Evolutionary conservation across 2,888 invertebrate genomes (phyloP).

Genomic region (Limnephilus marmoratus): DNA sequence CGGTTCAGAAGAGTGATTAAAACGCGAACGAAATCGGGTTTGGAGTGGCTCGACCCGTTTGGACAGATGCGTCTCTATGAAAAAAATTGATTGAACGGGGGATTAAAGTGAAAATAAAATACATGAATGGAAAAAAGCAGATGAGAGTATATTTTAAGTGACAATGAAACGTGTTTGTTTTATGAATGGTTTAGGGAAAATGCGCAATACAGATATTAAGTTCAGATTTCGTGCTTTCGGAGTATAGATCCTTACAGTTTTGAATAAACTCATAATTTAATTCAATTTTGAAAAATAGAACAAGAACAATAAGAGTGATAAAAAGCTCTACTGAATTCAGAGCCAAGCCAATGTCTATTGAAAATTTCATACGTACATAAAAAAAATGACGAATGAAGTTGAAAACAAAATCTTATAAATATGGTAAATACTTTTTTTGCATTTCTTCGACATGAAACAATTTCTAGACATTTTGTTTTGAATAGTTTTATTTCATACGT

Average conservation of each 20-base stretch:
- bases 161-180: not conserved
- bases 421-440: too few species aligned
- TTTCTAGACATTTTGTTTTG: too few species aligned
- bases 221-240: not conserved
- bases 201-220: not conserved
- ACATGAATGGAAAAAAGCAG: not conserved
- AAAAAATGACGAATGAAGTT: not conserved
- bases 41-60: not conserved
- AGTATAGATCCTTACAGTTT: not conserved
- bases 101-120: not conserved
- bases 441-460: too few species aligned
- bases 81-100: not conserved
- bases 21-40: constrained; percentile 28
- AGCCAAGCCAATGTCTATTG: too few species aligned
- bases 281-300: too few species aligned
- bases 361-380: not conserved
- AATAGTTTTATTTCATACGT: too few species aligned
- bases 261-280: not conserved
- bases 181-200: not conserved
- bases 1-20: constrained; percentile 33
- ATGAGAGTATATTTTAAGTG: not conserved
- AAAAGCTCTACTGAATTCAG: not conserved
- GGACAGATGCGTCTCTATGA: constrained; percentile 26
- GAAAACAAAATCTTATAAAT: not conserved
- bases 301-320: not conserved